Evolutionary conservation across 92 coral and sea anemone species (phyloP), one percentile per base, ranked within the genome.

Genomic region (Epizoanthus illoricatus): DNA sequence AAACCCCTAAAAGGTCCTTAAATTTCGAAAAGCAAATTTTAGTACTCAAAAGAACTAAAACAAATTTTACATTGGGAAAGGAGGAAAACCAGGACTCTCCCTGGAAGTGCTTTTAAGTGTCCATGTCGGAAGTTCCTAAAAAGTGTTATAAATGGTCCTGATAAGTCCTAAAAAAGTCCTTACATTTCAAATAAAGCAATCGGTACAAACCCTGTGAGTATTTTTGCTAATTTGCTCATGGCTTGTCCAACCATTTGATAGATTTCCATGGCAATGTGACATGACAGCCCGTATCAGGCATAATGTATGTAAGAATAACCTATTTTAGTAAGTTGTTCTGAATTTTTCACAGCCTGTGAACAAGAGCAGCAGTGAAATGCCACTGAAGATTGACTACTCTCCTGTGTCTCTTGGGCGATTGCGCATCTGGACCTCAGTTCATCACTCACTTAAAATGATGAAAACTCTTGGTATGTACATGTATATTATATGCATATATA

Each of bases 361-460:
- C 76, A 85, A 85, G 69, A 95, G 86, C 70, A 85, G 86, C 43
- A 78, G 62, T 20, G 90, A 91, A 76, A 95, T 95, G 97, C 90
- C 91, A 39, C 88, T 95, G 45, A 88, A 86, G 73, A 78, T 95
- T 41, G 85, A 93, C 7, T 95, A 95, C 54, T 86, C 98, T 17
- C 98, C 98, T 17, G 92, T 95, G 28, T 92, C 97, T 2, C 89
- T 95, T 49, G 98, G 98, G 10, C 94, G 87, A 73, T 71, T 95
- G 84, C 95, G 98, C 12, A 71, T 91, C 13, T 95, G 98, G 98
- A 67, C 97, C 5, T 82, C 92, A 0, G 88, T 95, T 36, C 85
- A 93, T 33, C 89, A 86, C 23, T 95, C 98, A 13, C 82, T 95
- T 65, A 87, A 76, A 21, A 75, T 86, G 39, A 91, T 95, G 97